phyloP scores from a whole-genome alignment of 2,113 vertebrate genomes.

The Formicarius rufipectus region DNA sequence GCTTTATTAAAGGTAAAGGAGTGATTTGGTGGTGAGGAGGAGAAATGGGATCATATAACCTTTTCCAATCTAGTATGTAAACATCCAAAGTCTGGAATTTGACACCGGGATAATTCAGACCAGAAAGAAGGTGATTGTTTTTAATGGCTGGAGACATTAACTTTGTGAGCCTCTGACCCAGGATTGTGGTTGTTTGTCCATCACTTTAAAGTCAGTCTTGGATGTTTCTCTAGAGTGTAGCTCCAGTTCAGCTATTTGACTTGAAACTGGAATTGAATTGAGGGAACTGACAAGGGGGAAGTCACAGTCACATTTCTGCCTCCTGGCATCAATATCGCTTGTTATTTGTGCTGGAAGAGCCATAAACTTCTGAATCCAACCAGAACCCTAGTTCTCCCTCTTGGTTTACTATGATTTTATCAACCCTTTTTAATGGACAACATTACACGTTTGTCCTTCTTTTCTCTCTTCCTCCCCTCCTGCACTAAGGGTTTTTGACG shows the following conservation, averaged over 20 bases:
- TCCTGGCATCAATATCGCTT: background rate
- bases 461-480: background rate
- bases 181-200: background rate
- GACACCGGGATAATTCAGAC: slow-evolving; percentile 30
- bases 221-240: background rate
- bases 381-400: background rate
- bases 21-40: background rate
- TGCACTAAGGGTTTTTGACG: background rate
- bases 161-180: slow-evolving; percentile 16
- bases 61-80: slow-evolving; percentile 3
- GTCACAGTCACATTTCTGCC: background rate
- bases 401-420: background rate
- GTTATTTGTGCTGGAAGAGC: background rate
- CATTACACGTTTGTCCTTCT: background rate
- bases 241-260: background rate
- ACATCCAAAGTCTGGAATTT: slow-evolving; percentile 12
- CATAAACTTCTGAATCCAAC: background rate
- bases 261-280: slow-evolving; percentile 3
- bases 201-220: background rate
- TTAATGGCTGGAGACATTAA: slow-evolving; percentile 24
- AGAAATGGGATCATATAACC: background rate
- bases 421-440: background rate
- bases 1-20: background rate
- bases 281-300: background rate
- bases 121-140: slow-evolving; percentile 51